Base-by-base conservation (phyloP, 1,140 invertebrate genomes). In the Stegodyphus dumicola region DNA sequence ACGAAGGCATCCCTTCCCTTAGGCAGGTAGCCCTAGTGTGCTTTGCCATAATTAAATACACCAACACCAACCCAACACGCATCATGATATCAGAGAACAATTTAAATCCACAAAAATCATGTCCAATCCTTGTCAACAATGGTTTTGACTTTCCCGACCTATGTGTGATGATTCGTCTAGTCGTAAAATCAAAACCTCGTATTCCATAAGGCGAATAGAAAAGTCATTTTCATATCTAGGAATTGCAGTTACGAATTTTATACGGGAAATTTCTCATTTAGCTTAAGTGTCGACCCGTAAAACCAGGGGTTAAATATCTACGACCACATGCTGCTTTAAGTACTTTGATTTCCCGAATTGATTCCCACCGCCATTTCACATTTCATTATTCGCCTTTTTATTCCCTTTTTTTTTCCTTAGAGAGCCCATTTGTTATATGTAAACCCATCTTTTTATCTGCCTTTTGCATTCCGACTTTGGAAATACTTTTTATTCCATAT, bases 371-470 rank as follows among this genome's bases (percentile, higher is more conserved):
- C 77, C 66, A 81, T 81, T n/a, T 74, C 79, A 15, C 79, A 74
- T 83, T 83, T 83, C 79, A 83, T 83, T 83, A 83, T 83, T 74
- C 71, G 74, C 49, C 51, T 74, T 78, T 69, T 78, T 17, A n/a
- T 74, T 65, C 33, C 53, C 15, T 60, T 74, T 74, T 54, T 11
- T 71, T 71, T 60, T 60, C 15, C 56, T 5, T 60, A 9, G 9
- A 60, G 65, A 69, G 52, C 65, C 81, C 81, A 85, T 85, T 85
- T 85, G 81, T 85, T 76, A 76, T 85, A 85, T 85, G 81, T 76
- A 85, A 76, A 76, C 73, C 18, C 81, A 85, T 85, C 81, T 85
- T 85, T 85, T 85, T 85, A 85, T 85, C 73, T 85, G 81, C 81
- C 81, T 76, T 77, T 54, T 77, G 64, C 81, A 85, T 76, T 85